Evolutionary conservation across 2,888 invertebrate species (phyloP), one percentile per base, ranked within the genome.

Genomic region (Tetranychus truncatus): DNA sequence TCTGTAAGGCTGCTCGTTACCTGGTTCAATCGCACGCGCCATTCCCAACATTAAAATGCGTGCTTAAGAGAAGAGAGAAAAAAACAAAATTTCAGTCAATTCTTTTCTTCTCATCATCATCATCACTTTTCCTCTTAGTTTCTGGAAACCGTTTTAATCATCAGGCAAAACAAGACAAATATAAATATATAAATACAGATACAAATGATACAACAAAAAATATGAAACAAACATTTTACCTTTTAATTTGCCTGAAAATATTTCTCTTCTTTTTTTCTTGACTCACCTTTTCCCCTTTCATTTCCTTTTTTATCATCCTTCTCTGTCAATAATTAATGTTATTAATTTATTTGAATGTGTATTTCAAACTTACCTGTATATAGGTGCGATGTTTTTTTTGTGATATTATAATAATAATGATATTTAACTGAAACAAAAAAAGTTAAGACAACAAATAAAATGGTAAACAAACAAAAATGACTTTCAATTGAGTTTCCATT

Each of bases 311-410:
- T 15, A 55, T 55, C 55, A 15, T 15, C 55, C 7, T 55, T 15
- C 55, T 55, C 55, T 55, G 55, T 55, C 55, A 55, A 55, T 55
- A 55, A 55, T 55, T 55, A 55, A 55, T 55, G 55, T 55, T 55
- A 55, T 55, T 55, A 55, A 55, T 55, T 55, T 55, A 55, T 55
- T 55, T 55, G 11, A 55, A 55, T 55, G 55, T 55, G 55, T 55
- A 55, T 55, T 55, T 15, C 55, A 55, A 55, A 55, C 15, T 9
- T 55, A 55, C 15, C 9, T 55, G 55, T 55, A 55, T 55, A 55
- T 55, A 55, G 55, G 55, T 55, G 55, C 55, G 55, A 55, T 55
- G 55, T 55, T 55, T 55, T 34, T 24, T 55, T 55, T 55, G 55
- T 55, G 55, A 55, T 55, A 55, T 55, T 15, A 55, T 15, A 55